Base-by-base conservation (phyloP, 2,113 vertebrate genomes). In the Empidonax alnorum region DNA sequence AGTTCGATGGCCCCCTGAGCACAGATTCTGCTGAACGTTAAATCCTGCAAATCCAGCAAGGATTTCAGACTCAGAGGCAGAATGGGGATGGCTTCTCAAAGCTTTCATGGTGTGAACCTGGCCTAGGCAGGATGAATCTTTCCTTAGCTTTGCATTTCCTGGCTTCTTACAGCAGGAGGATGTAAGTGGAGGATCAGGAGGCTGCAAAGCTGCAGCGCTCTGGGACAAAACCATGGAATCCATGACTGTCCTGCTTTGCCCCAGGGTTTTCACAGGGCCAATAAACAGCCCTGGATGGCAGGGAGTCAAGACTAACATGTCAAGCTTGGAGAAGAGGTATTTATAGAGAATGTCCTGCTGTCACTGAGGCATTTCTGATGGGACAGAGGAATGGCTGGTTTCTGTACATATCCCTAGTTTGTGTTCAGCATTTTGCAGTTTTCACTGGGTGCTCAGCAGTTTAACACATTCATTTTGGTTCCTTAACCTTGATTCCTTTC, bases 401-500 rank as follows among this genome's bases (percentile, higher is more conserved):
- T 82, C 58, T 68, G 49, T n/a, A 49, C 27, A 2, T 14, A n/a
- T 35, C 63, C 58, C 49, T 47, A 61, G 58, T 79, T 77, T 69
- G 49, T 83, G 31, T 24, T 27, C 10, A 84, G 13, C 31, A 17
- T 72, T 94, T 68, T 78, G 24, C 25, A 25, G 42, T 69, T 93
- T 89, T 49, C 68, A 28, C 56, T 84, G 14, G 6, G 27, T 75
- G 12, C 44, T 72, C 63, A 65, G 46, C n/a, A 67, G 28, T 84
- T 90, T 20, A 81, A 55, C 66, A 30, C 31, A 46, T 74, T 84
- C 10, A 69, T 88, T 92, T 86, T 42, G 55, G 72, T 67, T 68
- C 59, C 86, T 92, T 90, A 77, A 69, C 71, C 55, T 24, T 66
- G 39, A 50, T 55, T 85, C 67, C 46, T 90, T 90, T 92, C 39